These are phyloP conservation scores for Parapsyche elsis DNA, from an alignment of 1,140 invertebrate species.

Conservation along the genomic window DNA sequence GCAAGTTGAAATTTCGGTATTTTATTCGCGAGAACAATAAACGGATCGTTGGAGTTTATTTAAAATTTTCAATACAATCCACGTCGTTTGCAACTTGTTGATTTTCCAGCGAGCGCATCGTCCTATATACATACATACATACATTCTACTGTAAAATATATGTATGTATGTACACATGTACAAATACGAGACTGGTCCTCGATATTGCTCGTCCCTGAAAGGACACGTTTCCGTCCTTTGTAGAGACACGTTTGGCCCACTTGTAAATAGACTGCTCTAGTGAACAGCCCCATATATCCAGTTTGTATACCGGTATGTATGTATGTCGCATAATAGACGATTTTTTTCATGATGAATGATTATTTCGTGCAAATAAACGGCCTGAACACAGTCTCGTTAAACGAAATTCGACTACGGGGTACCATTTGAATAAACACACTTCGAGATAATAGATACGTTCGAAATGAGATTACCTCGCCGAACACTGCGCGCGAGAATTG, in stretches of 20 bases:
- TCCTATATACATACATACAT: background rate
- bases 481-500: background rate
- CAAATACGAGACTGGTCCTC: background rate
- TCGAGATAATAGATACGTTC: conserved; percentile 20
- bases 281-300: background rate
- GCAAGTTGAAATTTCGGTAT: too few relatives aligned
- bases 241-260: conserved; percentile 11
- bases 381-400: too few relatives aligned
- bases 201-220: conserved; percentile 4
- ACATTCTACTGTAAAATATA: background rate
- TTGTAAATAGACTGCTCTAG: conserved; percentile 13
- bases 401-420: background rate
- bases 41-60: background rate
- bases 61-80: background rate
- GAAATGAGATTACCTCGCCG: conserved; percentile 13
- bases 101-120: background rate
- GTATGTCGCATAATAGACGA: background rate
- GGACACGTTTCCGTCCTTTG: conserved; percentile 23
- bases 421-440: conserved; percentile 29
- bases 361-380: too few relatives aligned
- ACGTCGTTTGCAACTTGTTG: background rate
- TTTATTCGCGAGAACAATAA: too few relatives aligned
- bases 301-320: background rate
- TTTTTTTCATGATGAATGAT: too few relatives aligned
- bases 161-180: background rate